Evolutionary conservation across 2,888 invertebrate species (phyloP).

Genomic region (Leucophenga maculata): DNA sequence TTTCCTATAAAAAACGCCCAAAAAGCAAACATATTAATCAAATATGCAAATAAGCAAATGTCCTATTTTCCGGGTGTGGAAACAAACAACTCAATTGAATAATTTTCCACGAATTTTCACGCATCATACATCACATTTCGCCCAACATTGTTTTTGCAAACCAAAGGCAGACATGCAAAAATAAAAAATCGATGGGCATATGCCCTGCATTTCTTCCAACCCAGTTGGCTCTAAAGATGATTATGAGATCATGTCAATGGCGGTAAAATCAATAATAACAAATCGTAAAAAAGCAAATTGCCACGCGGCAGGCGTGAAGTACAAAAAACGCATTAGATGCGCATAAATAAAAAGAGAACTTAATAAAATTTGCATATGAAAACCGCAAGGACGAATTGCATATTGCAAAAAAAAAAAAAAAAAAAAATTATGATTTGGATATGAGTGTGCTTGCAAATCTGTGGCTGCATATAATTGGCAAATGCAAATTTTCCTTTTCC

Average conservation of each 20-base stretch:
- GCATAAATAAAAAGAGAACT: constrained; percentile 10
- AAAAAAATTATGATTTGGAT: background rate
- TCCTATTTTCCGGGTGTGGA: background rate
- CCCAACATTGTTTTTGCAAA: background rate
- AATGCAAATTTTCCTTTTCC: constrained; percentile 7
- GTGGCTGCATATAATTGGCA: constrained; percentile 15
- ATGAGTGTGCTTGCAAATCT: background rate
- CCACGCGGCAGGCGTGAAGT: constrained; percentile 48
- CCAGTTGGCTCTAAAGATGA: constrained; percentile 33
- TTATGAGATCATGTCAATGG: constrained; percentile 54
- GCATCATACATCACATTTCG: constrained; percentile 57
- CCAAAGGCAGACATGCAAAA: constrained; percentile 10
- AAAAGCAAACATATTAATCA: constrained; percentile 61
- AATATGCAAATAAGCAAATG: constrained; percentile 60
- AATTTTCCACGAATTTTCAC: constrained; percentile 44
- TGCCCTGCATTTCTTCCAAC: background rate
- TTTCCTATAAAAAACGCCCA: constrained; percentile 61
- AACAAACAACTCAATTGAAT: constrained; percentile 23
- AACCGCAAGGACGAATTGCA: background rate
- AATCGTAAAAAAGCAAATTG: constrained; percentile 63
- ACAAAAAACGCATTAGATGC: constrained; percentile 48
- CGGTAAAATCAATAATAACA: constrained; percentile 45
- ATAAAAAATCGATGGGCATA: background rate
- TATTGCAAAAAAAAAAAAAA: too few species aligned
- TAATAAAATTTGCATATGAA: constrained; percentile 21